Evolutionary conservation across 2,888 invertebrate genomes (phyloP).

Genomic region (Tiliacea citrago): DNA sequence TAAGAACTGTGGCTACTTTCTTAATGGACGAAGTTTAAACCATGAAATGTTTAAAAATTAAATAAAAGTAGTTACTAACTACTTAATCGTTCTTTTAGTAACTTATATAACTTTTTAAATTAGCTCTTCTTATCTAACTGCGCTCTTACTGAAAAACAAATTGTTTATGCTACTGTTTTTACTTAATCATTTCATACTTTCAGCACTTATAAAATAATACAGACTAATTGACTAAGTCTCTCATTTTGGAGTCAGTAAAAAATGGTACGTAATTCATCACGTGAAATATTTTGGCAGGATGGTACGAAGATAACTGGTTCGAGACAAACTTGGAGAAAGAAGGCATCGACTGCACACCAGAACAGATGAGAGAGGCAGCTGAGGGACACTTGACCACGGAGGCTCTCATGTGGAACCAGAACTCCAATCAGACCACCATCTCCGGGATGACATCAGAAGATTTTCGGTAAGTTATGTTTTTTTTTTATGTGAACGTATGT

Average conservation of each 20-base stretch:
- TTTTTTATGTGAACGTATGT: background rate
- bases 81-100: background rate
- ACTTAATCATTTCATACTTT: background rate
- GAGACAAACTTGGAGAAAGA: conserved; percentile 96
- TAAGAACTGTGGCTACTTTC: conserved; percentile 24
- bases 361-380: conserved; percentile 98
- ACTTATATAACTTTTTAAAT: conserved; percentile 21
- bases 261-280: background rate
- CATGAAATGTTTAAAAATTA: conserved; percentile 3
- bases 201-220: background rate
- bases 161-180: too few relatives aligned
- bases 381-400: conserved; percentile 99
- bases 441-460: conserved; percentile 99
- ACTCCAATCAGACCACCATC: conserved; percentile 96
- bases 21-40: conserved; percentile 31
- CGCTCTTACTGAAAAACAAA: background rate
- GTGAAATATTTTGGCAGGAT: conserved; percentile 90
- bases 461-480: conserved; percentile 91
- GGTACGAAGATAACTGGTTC: conserved; percentile 99
- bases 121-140: conserved; percentile 2
- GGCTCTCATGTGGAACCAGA: conserved; percentile 99
- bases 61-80: background rate
- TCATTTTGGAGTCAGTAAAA: background rate
- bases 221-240: background rate
- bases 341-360: conserved; percentile 97